Evolutionary conservation across 2,797 vertebrate genomes (phyloP).

Genomic region (Sebastes oblongus): DNA sequence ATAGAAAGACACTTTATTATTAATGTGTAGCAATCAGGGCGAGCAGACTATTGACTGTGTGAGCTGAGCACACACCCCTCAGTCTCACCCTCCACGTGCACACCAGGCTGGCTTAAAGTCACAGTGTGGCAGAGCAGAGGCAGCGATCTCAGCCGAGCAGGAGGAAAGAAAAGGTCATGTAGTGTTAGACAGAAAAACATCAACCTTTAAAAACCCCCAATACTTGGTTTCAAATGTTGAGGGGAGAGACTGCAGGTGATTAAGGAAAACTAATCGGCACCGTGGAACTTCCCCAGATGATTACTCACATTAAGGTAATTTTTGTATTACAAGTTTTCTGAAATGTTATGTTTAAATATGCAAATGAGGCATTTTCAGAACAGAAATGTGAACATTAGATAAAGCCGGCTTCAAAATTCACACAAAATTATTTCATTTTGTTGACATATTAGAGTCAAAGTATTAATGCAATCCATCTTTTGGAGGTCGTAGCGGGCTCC

Average conservation of each 20-base stretch:
- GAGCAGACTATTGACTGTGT: conserved; percentile 37
- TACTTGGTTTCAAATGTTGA: not conserved
- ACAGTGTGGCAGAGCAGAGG: not conserved
- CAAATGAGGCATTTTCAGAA: too few relatives aligned
- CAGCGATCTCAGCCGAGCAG: not conserved
- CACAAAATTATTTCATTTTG: too few relatives aligned
- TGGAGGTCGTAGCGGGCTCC: too few relatives aligned
- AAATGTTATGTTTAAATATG: too few relatives aligned
- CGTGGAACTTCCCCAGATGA: too few relatives aligned
- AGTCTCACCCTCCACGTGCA: not conserved
- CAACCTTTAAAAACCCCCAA: not conserved
- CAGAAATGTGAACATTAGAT: too few relatives aligned
- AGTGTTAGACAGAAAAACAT: not conserved
- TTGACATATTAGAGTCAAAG: too few relatives aligned
- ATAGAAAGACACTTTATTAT: conserved; percentile 64
- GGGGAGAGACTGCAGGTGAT: not conserved
- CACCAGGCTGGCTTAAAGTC: not conserved
- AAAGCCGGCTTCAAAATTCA: too few relatives aligned
- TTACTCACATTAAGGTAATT: too few relatives aligned
- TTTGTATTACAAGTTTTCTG: too few relatives aligned
- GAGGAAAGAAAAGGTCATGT: not conserved
- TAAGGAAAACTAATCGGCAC: not conserved
- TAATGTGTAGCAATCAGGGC: conserved; percentile 46
- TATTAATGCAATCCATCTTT: too few relatives aligned
- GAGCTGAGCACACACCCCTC: not conserved